Conservation (phyloP, 2,888 invertebrate genomes). For the Minunthozetes semirufus region DNA sequence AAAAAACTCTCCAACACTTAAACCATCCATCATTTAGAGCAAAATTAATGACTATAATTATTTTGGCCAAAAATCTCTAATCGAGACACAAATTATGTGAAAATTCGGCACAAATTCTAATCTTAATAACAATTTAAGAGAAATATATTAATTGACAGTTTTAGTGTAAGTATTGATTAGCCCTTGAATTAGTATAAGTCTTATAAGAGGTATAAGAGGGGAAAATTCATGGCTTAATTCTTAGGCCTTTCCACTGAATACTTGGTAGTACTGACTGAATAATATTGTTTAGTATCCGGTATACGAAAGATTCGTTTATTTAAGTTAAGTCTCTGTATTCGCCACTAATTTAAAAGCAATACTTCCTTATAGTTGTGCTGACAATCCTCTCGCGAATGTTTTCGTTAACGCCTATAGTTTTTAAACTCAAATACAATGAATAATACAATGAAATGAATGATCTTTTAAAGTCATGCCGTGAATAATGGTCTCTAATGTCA, state of each 20-base stretch:
- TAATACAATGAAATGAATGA: background rate
- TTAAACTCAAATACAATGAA: background rate
- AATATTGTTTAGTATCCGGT: background rate
- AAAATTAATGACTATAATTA: background rate
- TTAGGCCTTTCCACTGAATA: background rate
- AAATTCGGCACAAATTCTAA: background rate
- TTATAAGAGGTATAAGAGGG: too few species aligned
- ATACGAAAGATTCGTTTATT: background rate
- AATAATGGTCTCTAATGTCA: background rate
- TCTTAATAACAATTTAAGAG: background rate
- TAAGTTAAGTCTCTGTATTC: background rate
- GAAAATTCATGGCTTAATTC: background rate
- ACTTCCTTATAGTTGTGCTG: background rate
- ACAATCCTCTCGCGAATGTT: background rate
- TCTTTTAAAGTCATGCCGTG: constrained; percentile 8
- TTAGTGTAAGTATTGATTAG: too few species aligned
- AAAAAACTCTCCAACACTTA: background rate
- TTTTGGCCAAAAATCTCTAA: background rate
- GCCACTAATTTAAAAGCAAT: background rate
- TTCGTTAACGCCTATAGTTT: constrained; percentile 12
- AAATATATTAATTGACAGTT: background rate
- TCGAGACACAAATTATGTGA: background rate
- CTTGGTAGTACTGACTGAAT: background rate
- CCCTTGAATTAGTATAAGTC: too few species aligned
- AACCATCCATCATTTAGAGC: background rate